Conservation (phyloP, 2,113 vertebrate species). For the Lanius ludovicianus region DNA sequence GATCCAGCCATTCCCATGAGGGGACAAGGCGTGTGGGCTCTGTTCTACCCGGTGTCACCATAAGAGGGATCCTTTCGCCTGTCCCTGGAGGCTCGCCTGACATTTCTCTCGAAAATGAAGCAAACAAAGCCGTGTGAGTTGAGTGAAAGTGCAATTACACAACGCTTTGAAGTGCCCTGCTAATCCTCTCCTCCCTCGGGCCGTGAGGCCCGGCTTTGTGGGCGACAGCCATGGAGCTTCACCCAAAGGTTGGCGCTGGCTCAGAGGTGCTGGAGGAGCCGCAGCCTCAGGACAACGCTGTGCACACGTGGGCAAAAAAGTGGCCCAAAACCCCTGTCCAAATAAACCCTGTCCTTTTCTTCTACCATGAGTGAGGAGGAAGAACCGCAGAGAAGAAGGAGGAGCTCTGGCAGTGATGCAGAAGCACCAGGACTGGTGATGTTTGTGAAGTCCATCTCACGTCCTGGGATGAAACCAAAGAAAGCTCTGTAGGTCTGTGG, state of each 20-base stretch:
- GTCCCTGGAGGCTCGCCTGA: constrained; percentile 22
- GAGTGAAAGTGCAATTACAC: constrained; percentile 57
- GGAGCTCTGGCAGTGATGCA: neutral
- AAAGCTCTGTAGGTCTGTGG: fast-evolving
- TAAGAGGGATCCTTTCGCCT: constrained; percentile 50
- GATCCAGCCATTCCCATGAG: neutral
- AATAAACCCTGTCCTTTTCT: neutral
- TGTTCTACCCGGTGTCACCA: constrained; percentile 43
- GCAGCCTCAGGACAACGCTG: fast-evolving
- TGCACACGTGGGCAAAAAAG: neutral
- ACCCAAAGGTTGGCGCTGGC: neutral
- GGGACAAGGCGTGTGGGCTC: neutral
- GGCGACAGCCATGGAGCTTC: neutral
- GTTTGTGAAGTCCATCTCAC: neutral
- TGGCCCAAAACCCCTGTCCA: neutral
- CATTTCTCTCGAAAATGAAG: neutral
- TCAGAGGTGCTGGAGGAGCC: neutral
- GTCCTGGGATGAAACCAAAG: neutral
- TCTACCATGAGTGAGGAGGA: neutral
- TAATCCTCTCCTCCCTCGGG: constrained; percentile 46
- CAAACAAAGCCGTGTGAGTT: neutral
- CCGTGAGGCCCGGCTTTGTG: neutral
- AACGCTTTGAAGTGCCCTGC: constrained; percentile 34
- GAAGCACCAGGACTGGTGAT: neutral
- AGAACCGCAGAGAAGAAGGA: neutral